Conservation (phyloP, 2,797 vertebrate genomes). For the Anniella stebbinsi region DNA sequence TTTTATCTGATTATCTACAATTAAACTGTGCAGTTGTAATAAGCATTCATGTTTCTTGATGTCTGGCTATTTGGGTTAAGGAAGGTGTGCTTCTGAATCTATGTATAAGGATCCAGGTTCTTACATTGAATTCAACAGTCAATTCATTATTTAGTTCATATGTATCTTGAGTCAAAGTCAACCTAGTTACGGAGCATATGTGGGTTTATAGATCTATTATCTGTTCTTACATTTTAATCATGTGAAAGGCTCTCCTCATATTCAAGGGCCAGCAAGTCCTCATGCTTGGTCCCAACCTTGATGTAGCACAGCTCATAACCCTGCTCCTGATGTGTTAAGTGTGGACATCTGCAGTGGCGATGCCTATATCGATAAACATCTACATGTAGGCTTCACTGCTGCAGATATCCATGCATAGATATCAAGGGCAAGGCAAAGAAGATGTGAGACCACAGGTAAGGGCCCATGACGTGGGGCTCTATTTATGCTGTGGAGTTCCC, state of each 20-base stretch:
- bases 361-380: not conserved
- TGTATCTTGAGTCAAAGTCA: not conserved
- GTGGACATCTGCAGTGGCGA: not conserved
- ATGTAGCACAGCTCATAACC: not conserved
- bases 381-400: not conserved
- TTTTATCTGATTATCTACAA: not conserved
- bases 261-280: not conserved
- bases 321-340: not conserved
- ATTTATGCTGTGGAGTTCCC: not conserved
- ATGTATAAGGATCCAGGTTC: not conserved
- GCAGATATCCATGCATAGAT: not conserved
- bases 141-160: not conserved
- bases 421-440: not conserved
- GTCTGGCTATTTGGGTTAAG: not conserved
- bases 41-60: not conserved
- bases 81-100: not conserved
- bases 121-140: not conserved
- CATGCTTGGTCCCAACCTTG: not conserved
- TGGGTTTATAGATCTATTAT: not conserved
- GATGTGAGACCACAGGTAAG: not conserved
- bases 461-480: not conserved
- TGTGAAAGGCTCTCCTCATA: not conserved
- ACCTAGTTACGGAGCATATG: not conserved
- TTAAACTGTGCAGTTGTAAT: not conserved
- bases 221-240: not conserved